phyloP scores from a whole-genome alignment of 2,113 vertebrate species.

The Cinclus mexicanus region DNA sequence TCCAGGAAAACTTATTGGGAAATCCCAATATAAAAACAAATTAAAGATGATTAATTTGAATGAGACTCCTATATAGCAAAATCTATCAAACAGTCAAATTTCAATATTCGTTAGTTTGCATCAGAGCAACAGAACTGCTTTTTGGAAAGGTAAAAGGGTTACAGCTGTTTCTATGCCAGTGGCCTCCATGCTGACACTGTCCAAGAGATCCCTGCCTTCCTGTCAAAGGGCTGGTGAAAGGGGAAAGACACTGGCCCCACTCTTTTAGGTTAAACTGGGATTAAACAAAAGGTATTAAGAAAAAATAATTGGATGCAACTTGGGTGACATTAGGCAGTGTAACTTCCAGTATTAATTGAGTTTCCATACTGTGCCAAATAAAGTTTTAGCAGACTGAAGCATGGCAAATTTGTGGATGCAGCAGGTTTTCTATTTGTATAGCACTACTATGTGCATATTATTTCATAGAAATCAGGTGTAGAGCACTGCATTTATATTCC shows the following conservation, averaged over 20 bases:
- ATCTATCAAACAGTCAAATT: not conserved
- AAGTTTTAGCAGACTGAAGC: slow-evolving; percentile 50
- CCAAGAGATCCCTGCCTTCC: not conserved
- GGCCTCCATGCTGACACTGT: not conserved
- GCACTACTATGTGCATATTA: not conserved
- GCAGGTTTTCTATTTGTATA: slow-evolving; percentile 44
- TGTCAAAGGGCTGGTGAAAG: not conserved
- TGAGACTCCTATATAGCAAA: not conserved
- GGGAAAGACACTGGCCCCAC: not conserved
- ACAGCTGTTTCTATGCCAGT: not conserved
- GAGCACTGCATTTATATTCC: not conserved
- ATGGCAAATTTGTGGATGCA: slow-evolving; percentile 47
- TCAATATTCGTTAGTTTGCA: slow-evolving; percentile 19
- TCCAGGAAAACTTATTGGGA: not conserved
- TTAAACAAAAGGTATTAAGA: slow-evolving; percentile 31
- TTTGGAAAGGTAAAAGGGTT: not conserved
- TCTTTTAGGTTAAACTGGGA: not conserved
- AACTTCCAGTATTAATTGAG: slow-evolving; percentile 59
- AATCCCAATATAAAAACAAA: not conserved
- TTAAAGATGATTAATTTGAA: not conserved
- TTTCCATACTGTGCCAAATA: slow-evolving; percentile 51
- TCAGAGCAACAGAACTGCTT: not conserved
- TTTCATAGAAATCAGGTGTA: not conserved
- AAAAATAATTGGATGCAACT: slow-evolving; percentile 50
- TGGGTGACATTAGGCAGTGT: slow-evolving; percentile 5